Conservation (phyloP, 2,888 invertebrate species). For the Epistrophe eligans region DNA sequence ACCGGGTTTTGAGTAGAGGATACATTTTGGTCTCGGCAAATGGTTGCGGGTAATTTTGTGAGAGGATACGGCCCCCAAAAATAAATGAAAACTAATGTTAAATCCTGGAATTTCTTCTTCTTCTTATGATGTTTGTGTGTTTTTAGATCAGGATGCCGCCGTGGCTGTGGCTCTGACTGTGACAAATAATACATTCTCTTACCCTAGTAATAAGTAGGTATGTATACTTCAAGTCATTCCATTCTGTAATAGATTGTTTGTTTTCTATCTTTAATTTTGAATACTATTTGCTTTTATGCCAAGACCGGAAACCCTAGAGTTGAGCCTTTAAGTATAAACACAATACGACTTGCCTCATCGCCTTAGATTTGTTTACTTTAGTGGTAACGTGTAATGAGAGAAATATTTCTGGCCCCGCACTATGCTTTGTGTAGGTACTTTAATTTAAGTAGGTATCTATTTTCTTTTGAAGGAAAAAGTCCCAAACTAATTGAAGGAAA, state of each 20-base stretch:
- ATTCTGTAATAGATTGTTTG: neutral
- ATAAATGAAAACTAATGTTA: conserved; percentile 19
- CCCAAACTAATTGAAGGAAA: conserved; percentile 34
- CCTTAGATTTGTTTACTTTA: neutral
- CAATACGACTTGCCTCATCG: neutral
- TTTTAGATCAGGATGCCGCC: too few relatives aligned
- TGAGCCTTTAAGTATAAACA: neutral
- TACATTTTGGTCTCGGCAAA: neutral
- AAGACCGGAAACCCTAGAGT: neutral
- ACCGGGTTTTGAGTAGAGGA: neutral
- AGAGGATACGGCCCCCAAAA: neutral
- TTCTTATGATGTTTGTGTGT: neutral
- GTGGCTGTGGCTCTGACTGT: neutral
- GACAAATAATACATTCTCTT: neutral
- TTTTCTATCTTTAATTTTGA: conserved; percentile 20
- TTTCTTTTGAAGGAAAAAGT: conserved; percentile 8
- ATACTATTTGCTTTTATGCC: neutral
- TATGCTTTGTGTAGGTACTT: conserved; percentile 5
- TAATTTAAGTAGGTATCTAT: conserved; percentile 21
- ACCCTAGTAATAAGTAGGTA: neutral
- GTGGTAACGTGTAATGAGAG: conserved; percentile 17
- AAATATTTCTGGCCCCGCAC: neutral
- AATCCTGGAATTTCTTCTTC: conserved; percentile 2
- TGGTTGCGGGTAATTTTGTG: neutral
- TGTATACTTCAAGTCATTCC: neutral